Base-by-base conservation (phyloP, 2,888 invertebrate genomes). In the Hydroisotoma schaefferi region DNA sequence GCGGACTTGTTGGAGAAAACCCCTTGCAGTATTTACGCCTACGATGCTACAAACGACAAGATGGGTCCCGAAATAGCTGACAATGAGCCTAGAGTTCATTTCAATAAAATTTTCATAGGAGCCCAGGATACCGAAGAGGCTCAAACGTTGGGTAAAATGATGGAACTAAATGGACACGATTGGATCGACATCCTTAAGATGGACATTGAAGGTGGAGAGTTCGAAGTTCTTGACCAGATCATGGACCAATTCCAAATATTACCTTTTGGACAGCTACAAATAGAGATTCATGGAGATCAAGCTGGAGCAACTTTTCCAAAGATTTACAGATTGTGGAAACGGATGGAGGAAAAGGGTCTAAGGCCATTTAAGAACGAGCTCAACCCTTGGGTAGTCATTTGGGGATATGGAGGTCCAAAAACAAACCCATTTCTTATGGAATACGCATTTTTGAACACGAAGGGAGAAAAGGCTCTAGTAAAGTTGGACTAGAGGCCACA, bases 121-220 rank as follows among this genome's bases (percentile, higher is more conserved):
- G 44, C 47, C 23, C 44, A 48, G 47, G 48, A 57, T 20, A 37
- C 54, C 22, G 55, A 55, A 18, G 55, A 54, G 29, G 20, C 44
- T 37, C 27, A 44, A 22, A 62, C 62, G 6, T 43, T 61, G 3
- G 44, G 47, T 25, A 12, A 28, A 27, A 25, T 57, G 18, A 61
- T 61, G 61, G 26, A 54, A n/a, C 20, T 46, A 38, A 58, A 62
- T 55, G 62, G 62, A 33, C 62, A 62, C 22, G 37, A 55, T 1
- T 55, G 55, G 58, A 43, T 60, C n/a, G 58, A 64, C 56, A 48
- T 60, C 15, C 40, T 68, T 20, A 63, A 63, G 53, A 60, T 59
- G 51, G 63, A 64, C 33, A 59, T 67, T 53, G 63, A 63, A 37
- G 58, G 59, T 18, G 57, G 53, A n/a, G 63, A 64, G 22, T 56